These are phyloP conservation scores for Macropodus opercularis DNA, from an alignment of 2,797 vertebrate species.

Conservation along the genomic window DNA sequence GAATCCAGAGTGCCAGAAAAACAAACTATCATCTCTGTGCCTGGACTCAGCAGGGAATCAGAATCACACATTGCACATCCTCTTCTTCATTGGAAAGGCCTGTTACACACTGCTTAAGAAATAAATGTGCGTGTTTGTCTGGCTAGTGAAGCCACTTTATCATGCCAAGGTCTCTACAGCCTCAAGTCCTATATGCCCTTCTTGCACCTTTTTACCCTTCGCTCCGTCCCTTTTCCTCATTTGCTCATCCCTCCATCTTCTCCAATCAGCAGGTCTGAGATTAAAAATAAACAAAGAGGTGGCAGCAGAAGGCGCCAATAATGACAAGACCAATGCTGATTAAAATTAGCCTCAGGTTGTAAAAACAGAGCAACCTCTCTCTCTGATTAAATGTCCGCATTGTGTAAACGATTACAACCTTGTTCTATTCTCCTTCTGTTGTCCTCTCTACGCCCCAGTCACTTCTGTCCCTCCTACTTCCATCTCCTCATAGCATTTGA, in stretches of 20 bases:
- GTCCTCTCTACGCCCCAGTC: constrained; percentile 41
- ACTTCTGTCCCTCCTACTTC: constrained; percentile 10
- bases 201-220: constrained; percentile 19
- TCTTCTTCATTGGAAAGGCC: constrained; percentile 35
- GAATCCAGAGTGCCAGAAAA: no score
- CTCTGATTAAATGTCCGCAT: constrained; percentile 77
- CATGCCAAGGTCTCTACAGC: constrained; percentile 23
- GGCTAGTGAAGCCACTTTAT: constrained; percentile 5
- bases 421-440: constrained; percentile 47
- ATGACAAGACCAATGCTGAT: constrained; percentile 88
- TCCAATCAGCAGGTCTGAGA: constrained; percentile 89
- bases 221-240: constrained; percentile 26
- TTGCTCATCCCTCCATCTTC: constrained; percentile 72
- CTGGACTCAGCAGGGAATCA: constrained; percentile 52
- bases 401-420: constrained; percentile 68
- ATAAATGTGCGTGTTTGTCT: constrained; percentile 26
- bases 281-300: constrained; percentile 89
- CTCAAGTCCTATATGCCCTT: constrained; percentile 52
- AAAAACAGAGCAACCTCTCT: constrained; percentile 61
- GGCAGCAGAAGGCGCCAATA: constrained; percentile 79
- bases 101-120: constrained; percentile 38
- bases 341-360: constrained; percentile 87
- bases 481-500: constrained; percentile 14
- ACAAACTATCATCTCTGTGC: constrained; percentile 55
- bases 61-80: constrained; percentile 13